Percentiles rank a stretch among this genome's conserved stretches.
Conservation (phyloP, 2,797 vertebrate genomes). For the Lithobates pipiens region DNA sequence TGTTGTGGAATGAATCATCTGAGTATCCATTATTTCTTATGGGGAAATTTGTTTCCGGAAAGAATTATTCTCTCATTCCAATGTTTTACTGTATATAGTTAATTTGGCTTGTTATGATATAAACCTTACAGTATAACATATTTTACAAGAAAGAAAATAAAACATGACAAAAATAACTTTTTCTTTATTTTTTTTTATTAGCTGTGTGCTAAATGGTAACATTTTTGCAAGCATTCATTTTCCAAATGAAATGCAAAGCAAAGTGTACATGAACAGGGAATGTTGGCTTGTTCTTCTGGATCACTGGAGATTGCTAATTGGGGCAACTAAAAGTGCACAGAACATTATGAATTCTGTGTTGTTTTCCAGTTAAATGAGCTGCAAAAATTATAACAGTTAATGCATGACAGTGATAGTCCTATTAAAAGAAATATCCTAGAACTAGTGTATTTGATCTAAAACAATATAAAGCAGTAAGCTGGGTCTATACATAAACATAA, state of each 20-base stretch:
- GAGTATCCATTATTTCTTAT: no score
- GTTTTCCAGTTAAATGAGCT: conserved; percentile 34
- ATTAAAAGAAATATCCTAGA: not conserved
- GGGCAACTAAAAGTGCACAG: conserved; percentile 43
- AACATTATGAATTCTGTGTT: conserved; percentile 27
- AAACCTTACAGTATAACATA: not conserved
- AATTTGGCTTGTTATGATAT: not conserved
- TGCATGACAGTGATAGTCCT: conserved; percentile 12
- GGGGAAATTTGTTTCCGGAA: no score
- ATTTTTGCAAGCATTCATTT: conserved; percentile 17
- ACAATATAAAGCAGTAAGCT: not conserved
- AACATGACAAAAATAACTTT: not conserved
- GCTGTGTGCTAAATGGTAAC: not conserved
- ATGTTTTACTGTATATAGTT: not conserved
- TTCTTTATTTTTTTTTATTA: not conserved
- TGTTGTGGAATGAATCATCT: no score
- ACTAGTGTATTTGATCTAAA: not conserved
- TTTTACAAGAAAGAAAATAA: not conserved
- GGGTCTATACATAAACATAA: not conserved
- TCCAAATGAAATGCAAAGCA: conserved; percentile 7
- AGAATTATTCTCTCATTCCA: no score
- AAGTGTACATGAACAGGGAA: not conserved
- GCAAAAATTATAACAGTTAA: conserved; percentile 11
- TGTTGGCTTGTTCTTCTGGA: conserved; percentile 25
- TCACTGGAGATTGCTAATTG: conserved; percentile 53